A percentile compares a stretch with the other conserved stretches of the same genome.
phyloP scores from a whole-genome alignment of 2,888 invertebrate species.

The Tetanocera ferruginea region DNA sequence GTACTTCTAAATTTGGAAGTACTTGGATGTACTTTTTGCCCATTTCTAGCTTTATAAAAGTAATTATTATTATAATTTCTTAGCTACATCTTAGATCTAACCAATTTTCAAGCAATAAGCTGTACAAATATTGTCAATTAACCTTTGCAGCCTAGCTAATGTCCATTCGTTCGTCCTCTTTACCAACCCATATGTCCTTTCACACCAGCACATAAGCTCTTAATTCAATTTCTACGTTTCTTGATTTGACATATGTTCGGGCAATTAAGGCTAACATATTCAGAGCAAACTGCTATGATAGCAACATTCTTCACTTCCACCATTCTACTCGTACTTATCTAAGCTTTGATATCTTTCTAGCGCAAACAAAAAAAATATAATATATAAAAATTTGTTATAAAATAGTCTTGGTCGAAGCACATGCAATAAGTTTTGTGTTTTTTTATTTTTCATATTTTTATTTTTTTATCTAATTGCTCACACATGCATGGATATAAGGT shows the following conservation, averaged over 20 bases:
- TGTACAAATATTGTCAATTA: too few species aligned
- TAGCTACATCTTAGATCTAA: too few species aligned
- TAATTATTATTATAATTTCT: too few species aligned
- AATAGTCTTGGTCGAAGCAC: not conserved
- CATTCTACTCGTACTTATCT: not conserved
- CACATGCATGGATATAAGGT: not conserved
- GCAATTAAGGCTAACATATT: constrained; percentile 52
- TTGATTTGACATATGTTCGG: constrained; percentile 48
- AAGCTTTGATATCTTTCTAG: not conserved
- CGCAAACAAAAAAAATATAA: not conserved
- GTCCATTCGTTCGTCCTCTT: not conserved
- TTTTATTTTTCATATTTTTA: not conserved
- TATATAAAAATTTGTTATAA: too few species aligned
- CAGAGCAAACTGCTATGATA: not conserved
- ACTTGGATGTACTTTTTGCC: too few species aligned
- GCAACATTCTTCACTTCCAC: not conserved
- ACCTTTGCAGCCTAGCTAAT: too few species aligned
- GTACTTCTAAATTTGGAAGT: too few species aligned
- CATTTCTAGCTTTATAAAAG: too few species aligned
- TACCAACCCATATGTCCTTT: not conserved
- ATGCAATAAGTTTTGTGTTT: not conserved
- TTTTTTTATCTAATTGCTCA: not conserved
- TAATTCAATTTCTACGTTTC: constrained; percentile 2
- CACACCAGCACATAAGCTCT: not conserved
- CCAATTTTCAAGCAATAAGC: too few species aligned